A percentile compares a stretch with the other conserved stretches of the same genome.
Conservation (phyloP, 2,888 invertebrate species). For the Cremastinae sp. region DNA sequence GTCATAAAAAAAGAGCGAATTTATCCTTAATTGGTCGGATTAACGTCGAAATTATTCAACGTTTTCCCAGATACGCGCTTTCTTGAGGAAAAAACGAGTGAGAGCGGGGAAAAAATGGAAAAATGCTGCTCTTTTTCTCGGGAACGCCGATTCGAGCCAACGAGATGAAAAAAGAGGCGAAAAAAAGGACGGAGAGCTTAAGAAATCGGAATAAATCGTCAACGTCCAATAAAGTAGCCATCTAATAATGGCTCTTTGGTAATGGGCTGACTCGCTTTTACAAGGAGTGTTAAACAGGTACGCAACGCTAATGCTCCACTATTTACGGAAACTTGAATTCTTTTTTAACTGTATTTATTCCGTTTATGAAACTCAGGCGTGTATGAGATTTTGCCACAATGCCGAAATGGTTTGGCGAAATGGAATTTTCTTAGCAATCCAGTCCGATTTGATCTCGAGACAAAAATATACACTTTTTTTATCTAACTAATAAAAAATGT, state of each 20-base stretch:
- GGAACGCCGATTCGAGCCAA: not conserved
- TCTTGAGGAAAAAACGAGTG: constrained; percentile 18
- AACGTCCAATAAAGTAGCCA: constrained; percentile 51
- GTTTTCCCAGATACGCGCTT: constrained; percentile 17
- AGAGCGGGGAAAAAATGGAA: constrained; percentile 3
- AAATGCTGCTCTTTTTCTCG: constrained; percentile 12
- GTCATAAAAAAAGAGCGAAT: not conserved
- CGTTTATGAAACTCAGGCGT: not conserved
- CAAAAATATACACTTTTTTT: no score
- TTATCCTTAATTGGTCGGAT: constrained; percentile 29
- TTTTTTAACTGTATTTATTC: constrained; percentile 41
- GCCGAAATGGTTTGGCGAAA: not conserved
- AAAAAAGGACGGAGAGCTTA: constrained; percentile 34
- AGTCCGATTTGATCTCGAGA: no score
- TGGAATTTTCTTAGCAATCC: no score
- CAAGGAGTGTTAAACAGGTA: constrained; percentile 57
- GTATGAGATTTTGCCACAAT: not conserved
- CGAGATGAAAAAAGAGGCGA: not conserved
- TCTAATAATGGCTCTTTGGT: constrained; percentile 59
- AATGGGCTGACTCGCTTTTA: constrained; percentile 43
- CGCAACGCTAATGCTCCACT: constrained; percentile 47
- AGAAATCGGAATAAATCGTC: constrained; percentile 48
- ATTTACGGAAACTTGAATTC: constrained; percentile 56
- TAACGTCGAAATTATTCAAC: constrained; percentile 39
- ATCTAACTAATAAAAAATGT: no score